These are phyloP conservation scores for Drosophila ogumai DNA, from an alignment of 1,140 invertebrate genomes.

Conservation along the genomic window DNA sequence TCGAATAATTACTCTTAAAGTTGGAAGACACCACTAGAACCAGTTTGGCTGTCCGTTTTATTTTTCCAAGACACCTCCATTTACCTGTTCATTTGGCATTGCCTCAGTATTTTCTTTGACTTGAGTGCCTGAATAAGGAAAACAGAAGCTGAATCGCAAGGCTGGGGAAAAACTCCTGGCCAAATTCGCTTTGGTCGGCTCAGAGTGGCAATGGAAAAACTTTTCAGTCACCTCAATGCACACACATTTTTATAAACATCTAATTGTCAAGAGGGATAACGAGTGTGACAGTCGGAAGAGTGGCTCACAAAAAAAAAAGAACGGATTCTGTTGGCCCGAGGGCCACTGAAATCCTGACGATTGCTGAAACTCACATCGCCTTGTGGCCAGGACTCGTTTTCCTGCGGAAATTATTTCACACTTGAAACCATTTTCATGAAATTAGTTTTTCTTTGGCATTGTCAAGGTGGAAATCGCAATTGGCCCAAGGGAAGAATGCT, in stretches of 20 bases:
- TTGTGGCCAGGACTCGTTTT: constrained; percentile 39
- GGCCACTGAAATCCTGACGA: constrained; percentile 62
- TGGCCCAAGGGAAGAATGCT: constrained; percentile 34
- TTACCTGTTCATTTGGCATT: constrained; percentile 9
- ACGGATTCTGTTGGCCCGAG: constrained; percentile 57
- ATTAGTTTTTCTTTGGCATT: constrained; percentile 73
- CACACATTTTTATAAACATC: constrained; percentile 75
- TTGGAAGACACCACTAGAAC: background rate
- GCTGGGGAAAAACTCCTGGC: constrained; percentile 6
- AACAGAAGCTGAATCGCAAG: background rate
- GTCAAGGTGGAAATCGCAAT: constrained; percentile 53
- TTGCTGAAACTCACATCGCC: constrained; percentile 56
- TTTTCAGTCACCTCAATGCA: constrained; percentile 63
- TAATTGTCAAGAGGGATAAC: constrained; percentile 67
- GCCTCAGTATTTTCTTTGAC: constrained; percentile 18
- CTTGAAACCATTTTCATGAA: constrained; percentile 76
- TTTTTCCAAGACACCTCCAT: constrained; percentile 1
- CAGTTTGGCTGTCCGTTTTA: background rate
- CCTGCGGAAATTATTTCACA: constrained; percentile 77
- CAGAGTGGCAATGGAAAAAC: constrained; percentile 61
- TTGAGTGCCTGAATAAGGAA: constrained; percentile 13
- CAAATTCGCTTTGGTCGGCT: constrained; percentile 34
- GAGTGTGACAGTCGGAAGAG: constrained; percentile 40
- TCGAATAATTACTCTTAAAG: background rate
- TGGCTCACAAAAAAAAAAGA: constrained; percentile 11